Evolutionary conservation across 2,113 vertebrate species (phyloP).

Genomic region (Arothron firmamentum): DNA sequence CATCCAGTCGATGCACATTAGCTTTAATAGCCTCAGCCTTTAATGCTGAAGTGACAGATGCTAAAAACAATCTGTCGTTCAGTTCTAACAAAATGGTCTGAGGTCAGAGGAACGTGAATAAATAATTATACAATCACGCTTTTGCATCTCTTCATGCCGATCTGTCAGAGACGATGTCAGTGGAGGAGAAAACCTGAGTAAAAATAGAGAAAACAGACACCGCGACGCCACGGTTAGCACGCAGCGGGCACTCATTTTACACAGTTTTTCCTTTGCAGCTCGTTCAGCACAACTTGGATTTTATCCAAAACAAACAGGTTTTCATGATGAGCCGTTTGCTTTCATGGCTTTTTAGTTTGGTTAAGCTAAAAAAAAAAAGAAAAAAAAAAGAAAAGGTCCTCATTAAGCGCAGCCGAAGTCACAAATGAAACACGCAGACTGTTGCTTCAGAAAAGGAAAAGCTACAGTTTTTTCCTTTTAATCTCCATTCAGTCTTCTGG

Average conservation of each 20-base stretch:
- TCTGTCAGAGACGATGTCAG: too few relatives aligned
- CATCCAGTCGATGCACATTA: background rate
- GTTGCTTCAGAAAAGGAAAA: too few relatives aligned
- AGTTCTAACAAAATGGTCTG: background rate
- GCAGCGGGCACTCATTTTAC: too few relatives aligned
- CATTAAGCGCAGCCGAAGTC: background rate
- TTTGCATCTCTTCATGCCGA: background rate
- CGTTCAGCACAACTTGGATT: too few relatives aligned
- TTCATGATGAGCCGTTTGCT: too few relatives aligned
- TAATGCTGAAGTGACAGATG: background rate
- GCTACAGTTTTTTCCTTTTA: conserved; percentile 7
- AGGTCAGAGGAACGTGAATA: background rate
- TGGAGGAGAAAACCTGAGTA: too few relatives aligned
- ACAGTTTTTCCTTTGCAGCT: too few relatives aligned
- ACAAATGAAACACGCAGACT: too few relatives aligned
- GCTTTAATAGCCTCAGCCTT: background rate
- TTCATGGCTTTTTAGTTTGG: too few relatives aligned
- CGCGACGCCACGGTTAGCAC: too few relatives aligned
- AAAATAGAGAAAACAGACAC: too few relatives aligned
- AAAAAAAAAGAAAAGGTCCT: background rate
- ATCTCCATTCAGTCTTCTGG: conserved; percentile 32
- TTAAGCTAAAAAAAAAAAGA: background rate
- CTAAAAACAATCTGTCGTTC: background rate
- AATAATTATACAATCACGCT: background rate
- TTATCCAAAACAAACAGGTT: too few relatives aligned